Evolutionary conservation across 2,888 invertebrate species (phyloP), one percentile per base, ranked within the genome.

Genomic region (Barypeithes pellucidus): DNA sequence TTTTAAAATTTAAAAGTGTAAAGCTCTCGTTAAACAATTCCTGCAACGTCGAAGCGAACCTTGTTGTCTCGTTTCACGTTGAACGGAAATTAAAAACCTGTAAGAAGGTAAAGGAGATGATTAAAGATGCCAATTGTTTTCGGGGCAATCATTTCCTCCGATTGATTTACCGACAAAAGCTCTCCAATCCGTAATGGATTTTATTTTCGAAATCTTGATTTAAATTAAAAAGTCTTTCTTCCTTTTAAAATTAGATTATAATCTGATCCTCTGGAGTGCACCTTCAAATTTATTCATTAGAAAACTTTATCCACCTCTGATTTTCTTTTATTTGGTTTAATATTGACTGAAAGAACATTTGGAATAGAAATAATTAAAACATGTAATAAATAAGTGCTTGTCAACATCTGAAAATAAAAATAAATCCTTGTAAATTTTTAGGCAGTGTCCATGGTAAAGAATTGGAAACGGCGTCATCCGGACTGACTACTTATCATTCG

Each of bases 181-280:
- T 59, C 33, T 65, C 24, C 57, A n/a, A 54, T 16, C 18, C 36
- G 12, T 45, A 70, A 57, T 50, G 60, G 65, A 66, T 71, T 65
- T 66, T 65, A 59, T 39, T 65, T 59, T 20, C 12, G 65, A 71
- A 59, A 65, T 62, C 69, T 70, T 54, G 69, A 52, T 54, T 63
- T 62, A 70, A 63, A 70, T 70, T 70, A 63, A 63, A 70, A 63
- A 54, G 63, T 43, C 69, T 36, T 70, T 54, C 59, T 70, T 57
- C 43, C 41, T 47, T 63, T 63, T 59, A 65, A 59, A 71, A 71
- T 71, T 65, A 60, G 63, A 71, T 70, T 70, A 70, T 63, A 70
- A 70, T 70, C 63, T 63, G 70, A 63, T 70, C 63, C 63, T 63
- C 63, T 57, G 57, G 39, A 70, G 70, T 70, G 54, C 70, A 70